A percentile compares a stretch with the other conserved stretches of the same genome.
These are phyloP conservation scores for Lordiphosa stackelbergi DNA, from an alignment of 1,140 invertebrate genomes.

Conservation along the genomic window DNA sequence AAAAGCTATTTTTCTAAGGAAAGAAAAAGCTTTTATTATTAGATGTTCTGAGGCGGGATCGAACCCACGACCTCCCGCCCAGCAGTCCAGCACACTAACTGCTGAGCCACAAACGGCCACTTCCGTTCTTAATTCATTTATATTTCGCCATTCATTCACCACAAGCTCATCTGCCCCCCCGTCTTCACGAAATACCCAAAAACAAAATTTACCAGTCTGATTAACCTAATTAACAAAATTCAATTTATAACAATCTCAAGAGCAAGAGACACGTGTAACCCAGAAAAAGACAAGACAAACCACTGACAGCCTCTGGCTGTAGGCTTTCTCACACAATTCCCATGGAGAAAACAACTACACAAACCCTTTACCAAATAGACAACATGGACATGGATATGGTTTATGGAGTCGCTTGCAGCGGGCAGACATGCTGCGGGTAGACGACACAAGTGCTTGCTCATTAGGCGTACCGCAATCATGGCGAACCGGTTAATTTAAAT, in stretches of 20 bases:
- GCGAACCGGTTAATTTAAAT: slow-evolving; percentile 68
- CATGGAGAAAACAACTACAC: slow-evolving; percentile 61
- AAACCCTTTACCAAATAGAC: slow-evolving; percentile 35
- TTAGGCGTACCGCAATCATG: slow-evolving; percentile 40
- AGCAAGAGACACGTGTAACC: slow-evolving; percentile 57
- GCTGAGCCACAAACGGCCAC: too few species aligned
- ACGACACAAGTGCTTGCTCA: slow-evolving; percentile 60
- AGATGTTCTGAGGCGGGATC: too few species aligned
- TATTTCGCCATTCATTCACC: too few species aligned
- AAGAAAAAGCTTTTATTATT: too few species aligned
- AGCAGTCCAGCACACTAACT: too few species aligned
- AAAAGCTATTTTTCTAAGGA: too few species aligned
- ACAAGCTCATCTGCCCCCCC: slow-evolving; percentile 19
- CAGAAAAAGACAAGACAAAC: slow-evolving; percentile 23
- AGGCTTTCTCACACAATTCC: slow-evolving; percentile 53
- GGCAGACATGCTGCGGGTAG: slow-evolving; percentile 37
- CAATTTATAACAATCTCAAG: slow-evolving; percentile 27
- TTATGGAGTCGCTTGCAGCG: slow-evolving; percentile 40
- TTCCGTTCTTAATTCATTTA: too few species aligned
- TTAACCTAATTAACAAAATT: slow-evolving; percentile 38
- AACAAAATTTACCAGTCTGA: slow-evolving; percentile 18
- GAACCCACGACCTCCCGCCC: too few species aligned
- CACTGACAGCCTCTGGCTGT: slow-evolving; percentile 5
- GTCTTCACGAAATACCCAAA: slow-evolving; percentile 5
- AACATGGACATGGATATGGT: slow-evolving; percentile 35